Base-by-base conservation (phyloP, 92 coral and sea anemone species). In the Zoanthus sansibaricus region DNA sequence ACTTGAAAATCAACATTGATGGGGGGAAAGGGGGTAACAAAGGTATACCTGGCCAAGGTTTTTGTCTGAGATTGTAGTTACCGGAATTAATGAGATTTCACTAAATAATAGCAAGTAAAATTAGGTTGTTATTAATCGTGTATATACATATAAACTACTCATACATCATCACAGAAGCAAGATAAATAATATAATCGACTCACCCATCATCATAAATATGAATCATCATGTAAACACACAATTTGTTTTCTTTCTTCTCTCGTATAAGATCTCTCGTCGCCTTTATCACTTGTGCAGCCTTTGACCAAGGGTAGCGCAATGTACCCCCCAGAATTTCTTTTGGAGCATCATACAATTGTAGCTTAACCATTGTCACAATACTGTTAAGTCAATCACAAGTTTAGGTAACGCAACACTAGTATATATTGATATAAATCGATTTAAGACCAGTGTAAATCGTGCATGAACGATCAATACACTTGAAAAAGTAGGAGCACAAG, bases 341-440 rank as follows among this genome's bases (percentile, higher is more conserved):
- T 11, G 94, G 94, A 75, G 94, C 93, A 17, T 87, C 92, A 82
- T 93, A 86, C 47, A 94, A 87, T 69, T 93, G 89, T 75, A 91
- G 88, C 82, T 86, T 90, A 47, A 96, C 78, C 85, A 87, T 83
- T 12, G 98, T 96, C 0, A 94, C 98, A 32, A 96, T 79, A 31
- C 98, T 96, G 91, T 56, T 20, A 30, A 69, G 31, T 16, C 9
- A 75, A 75, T 11, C 16, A 3, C 58, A 48, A 18, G 61, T 46
- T 75, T 13, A 8, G 10, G 59, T 75, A 20, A n/a, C 33, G 15
- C 61, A 52, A 48, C 25, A 74, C 42, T 49, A 49, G 7, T 49
- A 49, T 49, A 49, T 37, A 37, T 4, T 49, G 55, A 6, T 49
- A 7, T 49, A 49, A 49, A 49, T 49, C 55, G 10, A 1, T 49